Percentiles rank a stretch among this genome's conserved stretches.
phyloP scores from a whole-genome alignment of 1,140 invertebrate species.

The Gyrodactylus salaris region DNA sequence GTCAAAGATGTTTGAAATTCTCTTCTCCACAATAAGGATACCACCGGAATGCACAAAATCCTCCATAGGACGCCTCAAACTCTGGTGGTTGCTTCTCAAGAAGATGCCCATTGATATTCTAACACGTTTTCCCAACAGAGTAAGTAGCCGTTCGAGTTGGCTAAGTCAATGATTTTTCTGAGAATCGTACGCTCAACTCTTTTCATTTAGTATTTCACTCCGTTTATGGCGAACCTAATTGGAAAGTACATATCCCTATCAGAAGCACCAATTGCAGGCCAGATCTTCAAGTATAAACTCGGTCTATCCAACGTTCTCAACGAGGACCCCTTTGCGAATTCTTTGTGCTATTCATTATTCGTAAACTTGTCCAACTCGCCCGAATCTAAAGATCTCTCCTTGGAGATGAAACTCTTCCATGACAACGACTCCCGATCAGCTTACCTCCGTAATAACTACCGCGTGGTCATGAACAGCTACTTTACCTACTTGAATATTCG shows the following conservation, averaged over 20 bases:
- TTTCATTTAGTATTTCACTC: neutral
- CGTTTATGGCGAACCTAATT: neutral
- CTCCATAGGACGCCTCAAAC: neutral
- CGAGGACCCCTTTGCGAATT: neutral
- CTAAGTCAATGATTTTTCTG: too few species aligned
- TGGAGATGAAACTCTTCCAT: neutral
- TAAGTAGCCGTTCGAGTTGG: too few species aligned
- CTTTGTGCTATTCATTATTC: neutral
- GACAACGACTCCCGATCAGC: neutral
- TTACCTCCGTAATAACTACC: neutral
- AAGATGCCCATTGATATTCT: neutral
- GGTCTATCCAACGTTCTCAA: neutral
- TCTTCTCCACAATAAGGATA: neutral
- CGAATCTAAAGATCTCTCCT: neutral
- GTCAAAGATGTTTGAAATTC: neutral
- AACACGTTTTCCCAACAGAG: neutral
- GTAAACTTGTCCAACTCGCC: neutral
- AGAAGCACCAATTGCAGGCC: neutral
- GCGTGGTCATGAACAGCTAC: neutral
- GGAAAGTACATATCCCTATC: neutral
- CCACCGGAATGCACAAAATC: neutral
- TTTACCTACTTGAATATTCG: neutral
- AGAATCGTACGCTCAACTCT: too few species aligned
- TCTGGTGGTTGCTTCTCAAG: neutral
- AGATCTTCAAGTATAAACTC: neutral